Base-by-base conservation (phyloP, 30 jellyfish, hydroid and myxozoan species). In the Sanderia malayensis region DNA sequence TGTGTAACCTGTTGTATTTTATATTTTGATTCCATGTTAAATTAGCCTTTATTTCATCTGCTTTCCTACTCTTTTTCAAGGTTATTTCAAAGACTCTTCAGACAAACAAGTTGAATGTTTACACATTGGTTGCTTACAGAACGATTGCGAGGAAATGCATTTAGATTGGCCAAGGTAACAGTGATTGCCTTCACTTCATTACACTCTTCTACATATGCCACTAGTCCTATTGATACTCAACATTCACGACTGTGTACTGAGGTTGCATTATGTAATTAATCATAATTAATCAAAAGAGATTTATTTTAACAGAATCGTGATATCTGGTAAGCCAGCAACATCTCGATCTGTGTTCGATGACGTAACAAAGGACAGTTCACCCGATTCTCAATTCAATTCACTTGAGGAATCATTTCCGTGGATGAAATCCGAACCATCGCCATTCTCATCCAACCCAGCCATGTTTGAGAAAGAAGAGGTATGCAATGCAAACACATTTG, bases 401-500 rank as follows among this genome's bases (percentile, higher is more conserved):
- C 62, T 92, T 23, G 98, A 92, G 32, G 96, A 84, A 17, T 33
- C 82, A 3, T 81, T 61, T 58, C 90, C 93, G 4, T 92, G 98
- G 98, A 53, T 82, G 59, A 92, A 84, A 46, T 44, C 96, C 0
- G 96, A 83, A 46, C 98, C 98, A 4, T 83, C 96, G 1, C 98
- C 98, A 9, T 92, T 92, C 52, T 70, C 98, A 49, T 55, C 96
- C 2, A 86, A 84, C 29, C 96, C 95, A 13, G 90, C 86, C 11
- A 92, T 92, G 98, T 92, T 66, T 58, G 98, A 92, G 68, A 68
- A 77, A 22, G 96, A 83, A 28, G 96, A 92, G 96, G 98, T 90
- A 79, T 1, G 76, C n/a, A n/a, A n/a, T n/a, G n/a, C n/a, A n/a
- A n/a, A n/a, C n/a, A n/a, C n/a, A n/a, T n/a, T n/a, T n/a, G n/a